Evolutionary conservation across 2,888 invertebrate species (phyloP).

Genomic region (Salticus scenicus): DNA sequence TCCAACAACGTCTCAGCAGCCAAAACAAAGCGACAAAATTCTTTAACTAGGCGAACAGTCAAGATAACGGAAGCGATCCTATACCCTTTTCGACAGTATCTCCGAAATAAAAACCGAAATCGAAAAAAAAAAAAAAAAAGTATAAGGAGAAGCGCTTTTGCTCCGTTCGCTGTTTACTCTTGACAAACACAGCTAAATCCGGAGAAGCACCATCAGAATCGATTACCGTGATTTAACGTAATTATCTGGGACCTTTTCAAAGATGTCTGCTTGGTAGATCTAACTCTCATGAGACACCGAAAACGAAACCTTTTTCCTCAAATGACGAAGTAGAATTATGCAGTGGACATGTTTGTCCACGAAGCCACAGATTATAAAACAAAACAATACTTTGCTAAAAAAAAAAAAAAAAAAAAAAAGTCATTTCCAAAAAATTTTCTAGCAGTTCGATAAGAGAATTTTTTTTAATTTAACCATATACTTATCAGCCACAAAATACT

Average conservation of each 20-base stretch:
- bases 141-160: too few species aligned
- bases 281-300: conserved; percentile 19
- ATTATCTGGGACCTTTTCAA: conserved; percentile 59
- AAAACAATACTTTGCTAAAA: too few species aligned
- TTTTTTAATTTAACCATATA: too few species aligned
- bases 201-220: conserved; percentile 54
- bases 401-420: too few species aligned
- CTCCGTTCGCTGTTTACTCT: conserved; percentile 41
- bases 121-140: background rate
- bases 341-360: background rate
- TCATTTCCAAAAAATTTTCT: too few species aligned
- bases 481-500: too few species aligned
- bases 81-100: background rate
- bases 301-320: conserved; percentile 26
- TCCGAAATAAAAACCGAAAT: background rate
- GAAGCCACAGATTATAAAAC: too few species aligned
- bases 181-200: conserved; percentile 51
- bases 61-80: background rate
- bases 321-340: background rate
- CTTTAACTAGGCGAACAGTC: background rate
- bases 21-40: conserved; percentile 6
- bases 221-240: conserved; percentile 68
- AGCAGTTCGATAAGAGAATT: too few species aligned
- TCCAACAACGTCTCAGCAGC: background rate
- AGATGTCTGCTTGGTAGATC: conserved; percentile 15